These are phyloP conservation scores for Numida meleagris DNA, from an alignment of 2,113 vertebrate species.

Conservation along the genomic window DNA sequence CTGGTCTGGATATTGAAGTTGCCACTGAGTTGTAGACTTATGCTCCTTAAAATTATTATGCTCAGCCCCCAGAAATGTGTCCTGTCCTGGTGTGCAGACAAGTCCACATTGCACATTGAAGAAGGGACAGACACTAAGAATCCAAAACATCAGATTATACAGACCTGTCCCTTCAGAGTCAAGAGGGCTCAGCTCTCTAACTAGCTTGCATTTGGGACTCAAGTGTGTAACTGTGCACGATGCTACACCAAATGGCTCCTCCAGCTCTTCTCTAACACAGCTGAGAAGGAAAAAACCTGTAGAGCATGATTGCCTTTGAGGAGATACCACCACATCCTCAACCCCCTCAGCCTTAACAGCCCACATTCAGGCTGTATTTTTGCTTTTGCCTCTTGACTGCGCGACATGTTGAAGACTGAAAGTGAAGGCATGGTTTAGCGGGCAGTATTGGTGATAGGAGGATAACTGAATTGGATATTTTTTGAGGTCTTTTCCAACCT, in stretches of 20 bases:
- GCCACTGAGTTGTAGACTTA: not conserved
- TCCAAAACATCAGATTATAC: too few relatives aligned
- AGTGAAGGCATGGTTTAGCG: not conserved
- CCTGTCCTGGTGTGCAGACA: fast-evolving
- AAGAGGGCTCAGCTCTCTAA: not conserved
- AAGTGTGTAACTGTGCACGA: fast-evolving
- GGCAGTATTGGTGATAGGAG: too few relatives aligned
- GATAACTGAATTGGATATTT: too few relatives aligned
- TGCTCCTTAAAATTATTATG: not conserved
- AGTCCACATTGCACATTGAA: not conserved
- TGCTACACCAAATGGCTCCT: not conserved
- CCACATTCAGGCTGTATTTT: not conserved
- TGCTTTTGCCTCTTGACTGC: not conserved
- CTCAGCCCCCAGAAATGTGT: not conserved
- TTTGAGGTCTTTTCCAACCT: too few relatives aligned
- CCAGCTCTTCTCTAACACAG: not conserved
- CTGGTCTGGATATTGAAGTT: not conserved
- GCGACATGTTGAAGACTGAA: not conserved
- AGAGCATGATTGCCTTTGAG: not conserved
- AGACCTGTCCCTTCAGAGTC: not conserved
- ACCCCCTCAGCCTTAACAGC: not conserved
- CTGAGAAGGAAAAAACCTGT: not conserved
- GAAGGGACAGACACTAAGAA: not conserved
- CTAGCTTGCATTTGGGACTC: not conserved
- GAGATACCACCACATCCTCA: not conserved